Conservation (phyloP, 2,888 invertebrate genomes). For the Furcula furcula region DNA sequence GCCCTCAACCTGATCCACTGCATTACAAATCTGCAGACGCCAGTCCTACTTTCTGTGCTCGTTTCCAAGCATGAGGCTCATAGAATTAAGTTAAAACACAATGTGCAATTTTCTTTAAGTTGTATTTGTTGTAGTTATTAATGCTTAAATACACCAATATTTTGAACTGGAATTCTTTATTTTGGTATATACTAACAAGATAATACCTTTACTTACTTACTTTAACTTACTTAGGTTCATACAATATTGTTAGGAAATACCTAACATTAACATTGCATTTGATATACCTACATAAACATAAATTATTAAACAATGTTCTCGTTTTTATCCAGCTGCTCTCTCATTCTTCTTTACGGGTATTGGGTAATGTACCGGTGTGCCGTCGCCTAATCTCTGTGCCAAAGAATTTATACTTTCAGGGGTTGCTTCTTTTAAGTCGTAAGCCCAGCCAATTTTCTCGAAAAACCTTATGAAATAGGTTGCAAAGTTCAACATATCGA, state of each 20-base stretch:
- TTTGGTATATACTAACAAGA: no score
- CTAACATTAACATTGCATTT: no score
- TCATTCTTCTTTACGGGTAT: constrained; percentile 23
- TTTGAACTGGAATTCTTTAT: no score
- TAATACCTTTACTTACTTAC: no score
- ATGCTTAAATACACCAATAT: no score
- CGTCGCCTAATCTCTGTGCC: constrained; percentile 67
- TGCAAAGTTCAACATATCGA: constrained; percentile 66
- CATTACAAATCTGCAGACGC: constrained; percentile 9
- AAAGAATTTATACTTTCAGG: constrained; percentile 68
- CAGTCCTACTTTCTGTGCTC: background rate
- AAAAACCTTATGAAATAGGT: constrained; percentile 61
- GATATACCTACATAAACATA: no score
- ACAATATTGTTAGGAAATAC: no score
- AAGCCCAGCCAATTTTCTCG: constrained; percentile 69
- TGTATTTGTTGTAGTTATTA: no score
- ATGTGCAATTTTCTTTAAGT: no score
- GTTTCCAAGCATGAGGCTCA: background rate
- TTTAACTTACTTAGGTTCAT: no score
- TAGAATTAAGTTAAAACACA: background rate
- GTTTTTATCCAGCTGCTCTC: constrained; percentile 25
- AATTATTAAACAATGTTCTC: no score
- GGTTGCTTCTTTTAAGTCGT: constrained; percentile 64
- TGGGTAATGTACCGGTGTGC: constrained; percentile 64
- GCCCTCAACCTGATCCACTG: constrained; percentile 17